phyloP scores from a whole-genome alignment of 2,888 invertebrate genomes.

The Habrosyne pyritoides region DNA sequence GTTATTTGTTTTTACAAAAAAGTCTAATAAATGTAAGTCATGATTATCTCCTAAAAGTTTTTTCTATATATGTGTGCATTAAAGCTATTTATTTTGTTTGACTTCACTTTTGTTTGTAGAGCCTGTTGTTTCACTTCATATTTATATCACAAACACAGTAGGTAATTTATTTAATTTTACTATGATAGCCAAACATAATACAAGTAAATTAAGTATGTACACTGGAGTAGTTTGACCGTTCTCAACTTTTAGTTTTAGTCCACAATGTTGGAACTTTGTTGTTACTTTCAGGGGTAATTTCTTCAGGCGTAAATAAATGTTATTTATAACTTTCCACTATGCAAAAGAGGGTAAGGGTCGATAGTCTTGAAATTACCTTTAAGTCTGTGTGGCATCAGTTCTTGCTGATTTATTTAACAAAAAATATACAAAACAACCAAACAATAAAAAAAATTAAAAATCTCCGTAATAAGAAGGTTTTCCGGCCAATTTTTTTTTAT shows the following conservation, averaged over 20 bases:
- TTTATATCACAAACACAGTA: conserved; percentile 25
- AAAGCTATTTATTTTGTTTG: not conserved
- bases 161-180: conserved; percentile 18
- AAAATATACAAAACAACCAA: too few relatives aligned
- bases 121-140: conserved; percentile 19
- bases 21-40: too few relatives aligned
- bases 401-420: too few relatives aligned
- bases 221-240: not conserved
- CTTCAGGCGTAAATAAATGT: conserved; percentile 24
- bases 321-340: conserved; percentile 24
- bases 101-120: not conserved
- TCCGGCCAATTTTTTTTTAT: too few relatives aligned
- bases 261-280: not conserved
- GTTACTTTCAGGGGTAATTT: not conserved
- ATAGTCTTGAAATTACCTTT: not conserved
- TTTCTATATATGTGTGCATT: too few relatives aligned
- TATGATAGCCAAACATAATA: conserved; percentile 10
- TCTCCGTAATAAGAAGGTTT: too few relatives aligned
- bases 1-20: too few relatives aligned
- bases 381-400: not conserved
- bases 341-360: not conserved
- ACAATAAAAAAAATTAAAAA: too few relatives aligned
- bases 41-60: too few relatives aligned
- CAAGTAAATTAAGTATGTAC: conserved; percentile 7
- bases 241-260: not conserved